A percentile compares a stretch with the other conserved stretches of the same genome.
These are phyloP conservation scores for Rhynchophorus ferrugineus DNA, from an alignment of 1,140 invertebrate species.

Conservation along the genomic window DNA sequence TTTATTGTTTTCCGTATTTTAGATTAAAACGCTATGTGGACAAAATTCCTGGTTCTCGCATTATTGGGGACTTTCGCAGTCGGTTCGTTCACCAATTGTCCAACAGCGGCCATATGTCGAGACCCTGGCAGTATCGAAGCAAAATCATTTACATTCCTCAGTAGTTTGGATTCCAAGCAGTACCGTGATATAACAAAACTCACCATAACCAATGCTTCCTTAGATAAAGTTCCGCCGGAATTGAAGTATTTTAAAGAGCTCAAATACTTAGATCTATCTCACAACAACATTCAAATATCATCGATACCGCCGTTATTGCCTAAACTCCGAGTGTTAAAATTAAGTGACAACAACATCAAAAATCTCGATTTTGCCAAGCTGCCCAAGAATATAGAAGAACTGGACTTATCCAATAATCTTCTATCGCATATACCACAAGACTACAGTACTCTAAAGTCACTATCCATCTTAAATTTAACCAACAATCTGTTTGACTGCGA, in stretches of 20 bases:
- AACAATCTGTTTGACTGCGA: slow-evolving; percentile 54
- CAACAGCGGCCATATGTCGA: slow-evolving; percentile 19
- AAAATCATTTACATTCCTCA: slow-evolving; percentile 26
- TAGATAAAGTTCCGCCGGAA: slow-evolving; percentile 26
- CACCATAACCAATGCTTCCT: slow-evolving; percentile 21
- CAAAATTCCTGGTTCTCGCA: slow-evolving; percentile 1
- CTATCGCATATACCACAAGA: slow-evolving; percentile 50
- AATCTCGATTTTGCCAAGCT: slow-evolving; percentile 44
- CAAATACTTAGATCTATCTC: slow-evolving; percentile 48
- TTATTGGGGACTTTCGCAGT: slow-evolving; percentile 7
- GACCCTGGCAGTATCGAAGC: slow-evolving; percentile 17
- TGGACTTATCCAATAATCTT: slow-evolving; percentile 54
- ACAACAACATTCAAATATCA: slow-evolving; percentile 48
- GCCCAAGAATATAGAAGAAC: slow-evolving; percentile 50
- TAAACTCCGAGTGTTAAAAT: slow-evolving; percentile 50
- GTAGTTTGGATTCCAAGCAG: slow-evolving; percentile 27
- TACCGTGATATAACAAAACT: slow-evolving; percentile 21
- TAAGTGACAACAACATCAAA: slow-evolving; percentile 50
- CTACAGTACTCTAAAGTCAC: slow-evolving; percentile 43
- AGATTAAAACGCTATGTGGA: too few species aligned
- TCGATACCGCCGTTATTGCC: slow-evolving; percentile 48
- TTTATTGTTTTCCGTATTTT: too few species aligned
- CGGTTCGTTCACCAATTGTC: slow-evolving; percentile 19
- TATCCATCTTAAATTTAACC: slow-evolving; percentile 49
- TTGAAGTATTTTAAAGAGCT: slow-evolving; percentile 32